Base-by-base conservation (phyloP, 1,140 invertebrate species). In the Pissodes strobi region DNA sequence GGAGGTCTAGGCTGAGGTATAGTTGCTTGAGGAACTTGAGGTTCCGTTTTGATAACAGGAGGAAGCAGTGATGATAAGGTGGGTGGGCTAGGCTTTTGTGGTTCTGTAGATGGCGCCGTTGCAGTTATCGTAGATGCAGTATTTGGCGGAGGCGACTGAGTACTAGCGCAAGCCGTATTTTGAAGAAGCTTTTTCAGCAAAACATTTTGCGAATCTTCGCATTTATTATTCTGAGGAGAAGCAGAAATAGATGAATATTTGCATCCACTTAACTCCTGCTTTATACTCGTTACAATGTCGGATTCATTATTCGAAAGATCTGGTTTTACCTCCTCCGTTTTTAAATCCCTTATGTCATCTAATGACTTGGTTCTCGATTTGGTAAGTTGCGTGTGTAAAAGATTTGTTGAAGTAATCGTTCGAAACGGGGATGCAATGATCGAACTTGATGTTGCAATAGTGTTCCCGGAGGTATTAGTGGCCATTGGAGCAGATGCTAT, bases 141-240 rank as follows among this genome's bases (percentile, higher is more conserved):
- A 10, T 82, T 81, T 1, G 77, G 78, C 18, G 83, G 76, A 21
- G 82, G 79, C 60, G 80, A 80, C 69, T 74, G 79, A 15, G 77
- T 76, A 30, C 83, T 81, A 4, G 84, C 85, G 74, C 86, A 88
- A 4, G 84, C 90, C 8, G 90, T 91, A 69, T 93, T 95, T 76
- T 95, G 92, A 15, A 97, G 76, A 19, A 97, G 79, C 76, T 96
- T 91, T 73, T 96, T 96, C 15, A 97, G 76, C 13, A 97, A 77
- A 8, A 94, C 93, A 80, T 96, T 95, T 75, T 94, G 91, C 1
- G 90, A 90, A 66, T 93, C 90, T 69, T 91, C 89, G 43, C 84
- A 82, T 70, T 87, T 73, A 62, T 51, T 76, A 19, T 3, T 34
- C 12, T 15, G 41, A 66, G 46, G n/a, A 72, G 62, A 2, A 19